Conservation (phyloP, 2,113 vertebrate species). For the Cyanoderma ruficeps region DNA sequence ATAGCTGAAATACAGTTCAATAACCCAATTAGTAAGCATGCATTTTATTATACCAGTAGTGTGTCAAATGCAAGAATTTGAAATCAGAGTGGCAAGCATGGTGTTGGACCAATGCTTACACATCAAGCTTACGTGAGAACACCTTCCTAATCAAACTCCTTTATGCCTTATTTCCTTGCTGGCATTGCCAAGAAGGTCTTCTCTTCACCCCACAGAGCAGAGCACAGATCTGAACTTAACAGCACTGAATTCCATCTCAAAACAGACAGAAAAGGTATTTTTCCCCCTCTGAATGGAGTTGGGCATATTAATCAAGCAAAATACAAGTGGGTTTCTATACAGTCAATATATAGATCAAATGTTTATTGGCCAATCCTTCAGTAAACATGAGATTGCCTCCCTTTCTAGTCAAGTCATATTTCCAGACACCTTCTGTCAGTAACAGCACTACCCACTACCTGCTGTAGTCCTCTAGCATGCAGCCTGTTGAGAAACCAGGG, state of each 20-base stretch:
- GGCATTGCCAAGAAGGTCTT: neutral
- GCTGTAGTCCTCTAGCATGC: neutral
- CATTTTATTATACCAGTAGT: neutral
- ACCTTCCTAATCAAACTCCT: neutral
- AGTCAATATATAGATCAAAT: neutral
- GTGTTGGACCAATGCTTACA: neutral
- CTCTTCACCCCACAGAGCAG: neutral
- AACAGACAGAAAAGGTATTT: neutral
- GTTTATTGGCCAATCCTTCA: neutral
- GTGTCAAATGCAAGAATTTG: neutral
- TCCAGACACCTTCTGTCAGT: neutral
- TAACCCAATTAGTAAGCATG: neutral
- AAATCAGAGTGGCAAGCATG: neutral
- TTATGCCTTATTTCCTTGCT: neutral
- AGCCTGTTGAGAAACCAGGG: neutral
- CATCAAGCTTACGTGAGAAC: neutral
- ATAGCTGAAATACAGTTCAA: slow-evolving; percentile 80
- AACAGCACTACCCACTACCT: neutral
- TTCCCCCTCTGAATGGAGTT: neutral
- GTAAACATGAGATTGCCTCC: neutral
- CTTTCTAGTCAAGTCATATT: neutral
- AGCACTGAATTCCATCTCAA: neutral
- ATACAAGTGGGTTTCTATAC: neutral
- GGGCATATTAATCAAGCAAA: neutral
- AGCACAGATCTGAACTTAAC: neutral